These are phyloP conservation scores for Protaetia brevitarsis DNA, from an alignment of 1,140 invertebrate genomes.

Conservation along the genomic window DNA sequence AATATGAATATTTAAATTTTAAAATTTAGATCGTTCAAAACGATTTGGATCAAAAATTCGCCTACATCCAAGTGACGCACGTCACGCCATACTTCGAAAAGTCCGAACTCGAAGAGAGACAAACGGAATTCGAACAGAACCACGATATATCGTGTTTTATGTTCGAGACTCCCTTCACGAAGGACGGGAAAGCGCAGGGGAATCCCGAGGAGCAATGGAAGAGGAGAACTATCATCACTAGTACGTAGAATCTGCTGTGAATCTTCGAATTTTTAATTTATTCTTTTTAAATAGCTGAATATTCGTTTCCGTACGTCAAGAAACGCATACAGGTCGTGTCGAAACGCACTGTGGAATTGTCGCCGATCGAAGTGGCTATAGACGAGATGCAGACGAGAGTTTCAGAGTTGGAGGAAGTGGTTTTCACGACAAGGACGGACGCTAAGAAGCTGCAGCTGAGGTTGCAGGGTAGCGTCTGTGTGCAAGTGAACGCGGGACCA, in stretches of 20 bases:
- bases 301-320: constrained; percentile 88
- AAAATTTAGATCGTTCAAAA: constrained; percentile 74
- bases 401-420: constrained; percentile 79
- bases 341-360: constrained; percentile 73
- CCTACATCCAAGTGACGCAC: constrained; percentile 90
- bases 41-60: constrained; percentile 77
- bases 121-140: constrained; percentile 81
- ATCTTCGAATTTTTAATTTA: constrained; percentile 27
- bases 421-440: constrained; percentile 74
- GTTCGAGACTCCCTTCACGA: constrained; percentile 91
- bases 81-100: constrained; percentile 77
- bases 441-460: constrained; percentile 86
- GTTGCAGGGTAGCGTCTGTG: constrained; percentile 85
- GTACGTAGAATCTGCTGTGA: constrained; percentile 51
- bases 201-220: constrained; percentile 86
- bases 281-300: constrained; percentile 71
- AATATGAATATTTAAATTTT: constrained; percentile 28
- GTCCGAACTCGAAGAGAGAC: constrained; percentile 60
- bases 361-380: constrained; percentile 90
- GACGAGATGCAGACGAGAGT: constrained; percentile 88
- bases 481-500: constrained; percentile 94
- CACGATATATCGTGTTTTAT: constrained; percentile 86
- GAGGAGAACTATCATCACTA: constrained; percentile 78
- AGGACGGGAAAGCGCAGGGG: constrained; percentile 74
- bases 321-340: constrained; percentile 77